Evolutionary conservation across 30 jellyfish, hydroid and myxozoan species (phyloP), one percentile per base, ranked within the genome.

Genomic region (Pseudorhiza aurosa): DNA sequence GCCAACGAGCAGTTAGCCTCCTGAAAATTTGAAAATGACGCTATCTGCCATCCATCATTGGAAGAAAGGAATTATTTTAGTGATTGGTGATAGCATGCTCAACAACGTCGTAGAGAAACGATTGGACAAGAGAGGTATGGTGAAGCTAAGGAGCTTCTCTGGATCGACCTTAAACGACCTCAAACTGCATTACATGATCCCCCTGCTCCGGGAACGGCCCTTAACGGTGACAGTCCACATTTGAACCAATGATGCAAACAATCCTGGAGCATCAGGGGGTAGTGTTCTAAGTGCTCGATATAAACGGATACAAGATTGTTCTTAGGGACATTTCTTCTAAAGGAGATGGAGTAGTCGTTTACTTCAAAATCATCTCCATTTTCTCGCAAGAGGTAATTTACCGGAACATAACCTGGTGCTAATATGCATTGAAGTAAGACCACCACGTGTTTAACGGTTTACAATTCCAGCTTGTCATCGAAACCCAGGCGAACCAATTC

Each of bases 341-440:
- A 11, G 28, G 50, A 53, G 60, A 35, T 18, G 85, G 85, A 56
- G 85, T 71, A 30, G 68, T 72, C 45, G 31, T 71, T 29, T 71
- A 71, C 68, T 71, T 31, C 1, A 56, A 71, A 72, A 71, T 46
- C 19, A 24, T 46, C 15, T 46, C 5, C 18, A 21, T 2, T 17
- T 25, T 40, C 18, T 19, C 9, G 33, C 9, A 10, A 6, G 40
- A 25, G 9, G 21, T 57, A 40, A 57, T 22, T 9, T 57, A 18
- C 71, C 71, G 11, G 22, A 7, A 4, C 27, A 30, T 29, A 29
- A 30, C 6, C 2, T 59, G 0, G 74, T 25, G 51, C 55, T 35
- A 1, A 8, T 59, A 14, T 59, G 53, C 30, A 28, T 59, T 59
- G 74, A 59, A 8, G 27, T 59, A 4, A 15, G 10, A 15, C 51